Base-by-base conservation (phyloP, 2,113 vertebrate genomes). In the Takifugu flavidus region DNA sequence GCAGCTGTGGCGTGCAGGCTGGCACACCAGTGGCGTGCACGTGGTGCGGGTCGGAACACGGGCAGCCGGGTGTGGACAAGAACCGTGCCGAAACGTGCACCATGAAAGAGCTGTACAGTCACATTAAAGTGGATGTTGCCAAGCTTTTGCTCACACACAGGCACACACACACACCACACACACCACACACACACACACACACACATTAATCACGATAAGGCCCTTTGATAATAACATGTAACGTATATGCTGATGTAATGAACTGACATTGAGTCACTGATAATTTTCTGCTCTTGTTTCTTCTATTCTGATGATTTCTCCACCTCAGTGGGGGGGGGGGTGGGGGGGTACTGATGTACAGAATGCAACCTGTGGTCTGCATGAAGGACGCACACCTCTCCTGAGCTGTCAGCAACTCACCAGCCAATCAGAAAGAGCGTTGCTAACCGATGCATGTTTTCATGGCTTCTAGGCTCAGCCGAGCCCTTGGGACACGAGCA, bases 1-100 rank as follows among this genome's bases (percentile, higher is more conserved):
- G 82, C 82, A 87, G 84, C 78, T 88, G 86, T 39, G 1, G 67
- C 65, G 86, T 73, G 67, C 79, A 75, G 73, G 68, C 78, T 78
- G 80, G 65, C 80, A 82, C 74, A 53, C 73, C 72, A 69, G 74
- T 20, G 20, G 20, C 20, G 20, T 20, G 20, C 20, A 20, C 20
- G 20, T 20, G 20, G 20, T 20, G 20, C 20, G 20, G 20, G 20
- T 20, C 20, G 20, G 20, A 20, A 20, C 20, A 20, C 20, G 20
- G 20, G 20, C 20, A 20, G 54, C 2, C 4, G 54, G 50, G 28
- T 13, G 49, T 31, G 44, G 39, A 43, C 7, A 13, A 43, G 10
- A 44, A 44, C 4, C 10, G 42, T 43, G 42, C 8, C 42, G 42
- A 39, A 39, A 39, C 1, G 34, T 39, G 34, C 34, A 39, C 31